phyloP scores from a whole-genome alignment of 1,140 invertebrate genomes.

The Ylistrum balloti region DNA sequence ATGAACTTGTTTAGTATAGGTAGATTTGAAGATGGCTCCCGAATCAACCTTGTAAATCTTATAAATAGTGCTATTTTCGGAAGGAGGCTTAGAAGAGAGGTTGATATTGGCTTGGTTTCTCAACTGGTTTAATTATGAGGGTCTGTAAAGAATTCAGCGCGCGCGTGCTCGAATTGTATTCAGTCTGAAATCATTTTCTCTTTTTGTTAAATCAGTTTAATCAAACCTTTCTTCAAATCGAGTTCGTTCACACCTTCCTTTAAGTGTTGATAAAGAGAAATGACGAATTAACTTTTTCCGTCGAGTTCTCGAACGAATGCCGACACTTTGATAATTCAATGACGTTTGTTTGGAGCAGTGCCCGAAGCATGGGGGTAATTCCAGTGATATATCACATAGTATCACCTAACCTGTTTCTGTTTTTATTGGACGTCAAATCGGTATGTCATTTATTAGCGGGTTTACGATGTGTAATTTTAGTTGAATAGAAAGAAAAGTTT shows the following conservation, averaged over 20 bases:
- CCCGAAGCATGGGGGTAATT: neutral
- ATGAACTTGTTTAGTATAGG: too few species aligned
- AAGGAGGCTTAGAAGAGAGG: too few species aligned
- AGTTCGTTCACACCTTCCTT: neutral
- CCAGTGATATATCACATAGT: neutral
- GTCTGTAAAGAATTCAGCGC: too few species aligned
- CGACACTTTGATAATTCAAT: neutral
- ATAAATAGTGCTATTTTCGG: too few species aligned
- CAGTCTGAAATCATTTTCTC: too few species aligned
- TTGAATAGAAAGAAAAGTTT: conserved; percentile 36
- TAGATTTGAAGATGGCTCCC: too few species aligned
- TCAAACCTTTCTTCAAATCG: neutral
- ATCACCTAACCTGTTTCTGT: neutral
- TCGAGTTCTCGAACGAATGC: neutral
- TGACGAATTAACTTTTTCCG: too few species aligned
- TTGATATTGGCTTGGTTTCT: too few species aligned
- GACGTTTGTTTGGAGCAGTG: neutral
- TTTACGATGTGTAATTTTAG: neutral
- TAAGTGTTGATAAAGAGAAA: neutral
- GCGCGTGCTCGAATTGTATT: too few species aligned
- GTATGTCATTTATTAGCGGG: neutral
- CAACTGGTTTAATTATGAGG: too few species aligned
- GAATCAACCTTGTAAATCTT: too few species aligned
- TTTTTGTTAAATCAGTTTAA: too few species aligned
- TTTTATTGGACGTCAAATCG: conserved; percentile 2